Percentiles rank a stretch among this genome's conserved stretches.
Evolutionary conservation across 2,113 vertebrate genomes (phyloP).

Genomic region (Zingel zingel): DNA sequence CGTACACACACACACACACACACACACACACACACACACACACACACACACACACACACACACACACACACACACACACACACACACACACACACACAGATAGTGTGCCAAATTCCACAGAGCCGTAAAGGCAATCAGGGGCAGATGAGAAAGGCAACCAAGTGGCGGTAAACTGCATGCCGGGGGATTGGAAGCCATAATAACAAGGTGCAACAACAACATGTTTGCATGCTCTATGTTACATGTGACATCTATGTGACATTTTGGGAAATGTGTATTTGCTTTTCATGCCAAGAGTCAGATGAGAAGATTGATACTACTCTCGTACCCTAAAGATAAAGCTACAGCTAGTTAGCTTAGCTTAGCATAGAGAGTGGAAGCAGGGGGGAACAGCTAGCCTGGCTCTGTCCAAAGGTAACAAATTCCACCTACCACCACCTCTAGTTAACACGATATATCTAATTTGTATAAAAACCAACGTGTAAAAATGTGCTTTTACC

Average conservation of each 20-base stretch:
- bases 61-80: slow-evolving; percentile 47
- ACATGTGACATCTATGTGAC: background rate
- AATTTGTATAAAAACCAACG: background rate
- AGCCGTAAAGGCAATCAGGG: slow-evolving; percentile 69
- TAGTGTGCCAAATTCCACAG: slow-evolving; percentile 73
- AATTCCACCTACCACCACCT: background rate
- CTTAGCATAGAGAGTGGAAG: background rate
- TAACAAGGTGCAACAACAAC: slow-evolving; percentile 46
- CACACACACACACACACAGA: slow-evolving; percentile 36
- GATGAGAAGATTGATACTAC: background rate
- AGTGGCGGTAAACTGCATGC: slow-evolving; percentile 45
- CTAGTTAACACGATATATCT: background rate
- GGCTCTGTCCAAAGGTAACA: background rate
- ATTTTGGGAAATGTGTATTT: background rate
- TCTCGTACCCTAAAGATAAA: background rate
- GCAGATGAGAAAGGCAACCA: slow-evolving; percentile 68
- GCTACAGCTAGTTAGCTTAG: background rate
- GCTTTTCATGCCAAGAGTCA: no score
- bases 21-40: slow-evolving; percentile 27
- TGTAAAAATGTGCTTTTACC: background rate
- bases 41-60: slow-evolving; percentile 19
- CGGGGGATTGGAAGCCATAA: slow-evolving; percentile 20
- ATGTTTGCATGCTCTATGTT: slow-evolving; percentile 14
- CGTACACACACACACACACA: slow-evolving; percentile 47
- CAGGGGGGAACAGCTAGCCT: background rate